A percentile compares a stretch with the other conserved stretches of the same genome.
phyloP scores from a whole-genome alignment of 2,888 invertebrate genomes.

The Brachyptera putata region DNA sequence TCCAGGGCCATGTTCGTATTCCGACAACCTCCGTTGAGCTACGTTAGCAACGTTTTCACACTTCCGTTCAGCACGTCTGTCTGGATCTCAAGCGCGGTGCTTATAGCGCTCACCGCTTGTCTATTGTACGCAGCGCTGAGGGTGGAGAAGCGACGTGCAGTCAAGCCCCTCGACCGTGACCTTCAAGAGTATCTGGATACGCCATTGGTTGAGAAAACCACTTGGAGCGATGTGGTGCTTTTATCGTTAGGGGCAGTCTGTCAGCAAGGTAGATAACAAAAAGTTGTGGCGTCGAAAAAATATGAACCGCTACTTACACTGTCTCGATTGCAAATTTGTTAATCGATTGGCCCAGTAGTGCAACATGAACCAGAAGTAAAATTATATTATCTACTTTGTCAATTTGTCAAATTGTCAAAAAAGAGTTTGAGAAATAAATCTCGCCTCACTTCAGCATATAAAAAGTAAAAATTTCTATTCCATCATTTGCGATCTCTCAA shows the following conservation, averaged over 20 bases:
- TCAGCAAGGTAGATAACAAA: conserved; percentile 46
- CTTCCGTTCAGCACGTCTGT: conserved; percentile 62
- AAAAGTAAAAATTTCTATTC: too few relatives aligned
- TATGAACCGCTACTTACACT: neutral
- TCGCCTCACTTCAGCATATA: too few relatives aligned
- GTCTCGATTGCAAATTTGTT: too few relatives aligned
- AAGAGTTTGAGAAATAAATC: too few relatives aligned
- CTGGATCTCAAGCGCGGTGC: conserved; percentile 55
- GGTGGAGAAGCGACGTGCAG: neutral
- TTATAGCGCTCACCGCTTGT: neutral
- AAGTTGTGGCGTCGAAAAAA: too few relatives aligned
- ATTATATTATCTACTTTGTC: too few relatives aligned
- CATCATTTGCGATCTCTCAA: too few relatives aligned
- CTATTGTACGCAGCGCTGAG: conserved; percentile 18
- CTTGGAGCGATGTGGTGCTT: conserved; percentile 47
- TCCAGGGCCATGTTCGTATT: conserved; percentile 60
- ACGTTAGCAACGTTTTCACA: conserved; percentile 65
- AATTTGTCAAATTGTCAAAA: too few relatives aligned
- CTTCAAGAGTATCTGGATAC: neutral
- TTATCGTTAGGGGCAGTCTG: conserved; percentile 55
- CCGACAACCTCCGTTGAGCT: conserved; percentile 65
- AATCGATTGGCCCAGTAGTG: too few relatives aligned
- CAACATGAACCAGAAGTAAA: too few relatives aligned
- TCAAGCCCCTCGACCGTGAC: neutral
- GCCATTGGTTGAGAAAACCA: neutral